A percentile compares a stretch with the other conserved stretches of the same genome.
Conservation (phyloP, 2,113 vertebrate genomes). For the Neolamprologus hecqui region DNA sequence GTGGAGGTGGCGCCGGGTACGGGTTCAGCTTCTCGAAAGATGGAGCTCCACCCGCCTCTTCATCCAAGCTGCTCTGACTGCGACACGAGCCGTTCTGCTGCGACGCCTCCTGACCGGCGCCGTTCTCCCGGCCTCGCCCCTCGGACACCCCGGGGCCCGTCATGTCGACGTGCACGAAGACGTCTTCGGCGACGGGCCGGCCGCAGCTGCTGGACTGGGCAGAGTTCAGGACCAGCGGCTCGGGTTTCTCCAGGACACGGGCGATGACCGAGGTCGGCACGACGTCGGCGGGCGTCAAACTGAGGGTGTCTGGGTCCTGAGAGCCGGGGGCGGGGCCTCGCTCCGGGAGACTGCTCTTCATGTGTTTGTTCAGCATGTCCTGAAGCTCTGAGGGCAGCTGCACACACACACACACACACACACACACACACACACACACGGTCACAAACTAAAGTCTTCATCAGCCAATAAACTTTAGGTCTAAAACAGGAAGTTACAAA, state of each 20-base stretch:
- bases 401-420: fast-evolving
- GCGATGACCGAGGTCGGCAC: slow-evolving; percentile 94
- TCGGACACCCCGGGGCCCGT: slow-evolving; percentile 58
- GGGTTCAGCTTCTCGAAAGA: slow-evolving; percentile 90
- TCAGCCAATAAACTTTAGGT: neutral
- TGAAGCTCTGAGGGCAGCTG: slow-evolving; percentile 94
- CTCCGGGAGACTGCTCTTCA: slow-evolving; percentile 76
- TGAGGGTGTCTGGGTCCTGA: slow-evolving; percentile 67
- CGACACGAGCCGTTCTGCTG: slow-evolving; percentile 80
- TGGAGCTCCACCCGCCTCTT: slow-evolving; percentile 31
- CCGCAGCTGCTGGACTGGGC: slow-evolving; percentile 87
- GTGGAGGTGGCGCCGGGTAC: slow-evolving; percentile 83
- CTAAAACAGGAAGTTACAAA: neutral
- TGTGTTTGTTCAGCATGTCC: slow-evolving; percentile 94
- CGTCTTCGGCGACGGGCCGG: slow-evolving; percentile 85
- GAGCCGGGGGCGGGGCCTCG: slow-evolving; percentile 37
- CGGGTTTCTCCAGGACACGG: slow-evolving; percentile 92
- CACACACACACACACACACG: neutral
- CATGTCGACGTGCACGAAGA: slow-evolving; percentile 98
- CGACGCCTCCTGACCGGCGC: slow-evolving; percentile 44
- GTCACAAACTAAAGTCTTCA: neutral
- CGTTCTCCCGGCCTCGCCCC: slow-evolving; percentile 50
- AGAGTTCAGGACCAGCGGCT: slow-evolving; percentile 91
- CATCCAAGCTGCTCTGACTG: slow-evolving; percentile 70
- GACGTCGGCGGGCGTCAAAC: slow-evolving; percentile 77